Conservation (phyloP, 2,113 vertebrate species). For the Emydocephalus ijimae region DNA sequence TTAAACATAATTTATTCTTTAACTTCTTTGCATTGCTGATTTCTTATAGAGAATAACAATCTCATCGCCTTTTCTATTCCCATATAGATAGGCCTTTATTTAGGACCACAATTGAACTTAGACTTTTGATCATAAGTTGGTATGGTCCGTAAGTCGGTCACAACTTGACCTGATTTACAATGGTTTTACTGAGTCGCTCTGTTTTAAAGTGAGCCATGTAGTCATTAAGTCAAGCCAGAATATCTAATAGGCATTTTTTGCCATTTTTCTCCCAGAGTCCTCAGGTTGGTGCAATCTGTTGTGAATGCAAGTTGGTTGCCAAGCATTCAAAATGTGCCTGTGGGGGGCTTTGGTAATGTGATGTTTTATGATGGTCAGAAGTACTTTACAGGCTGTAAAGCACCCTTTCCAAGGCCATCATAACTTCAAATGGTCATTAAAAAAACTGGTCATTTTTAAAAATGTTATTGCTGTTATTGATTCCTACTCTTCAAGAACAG, state of each 20-base stretch:
- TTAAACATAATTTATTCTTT: not conserved
- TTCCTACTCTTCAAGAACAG: conserved; percentile 11
- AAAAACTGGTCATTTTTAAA: not conserved
- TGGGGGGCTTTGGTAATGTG: not conserved
- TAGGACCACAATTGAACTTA: not conserved
- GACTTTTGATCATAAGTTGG: conserved; percentile 17
- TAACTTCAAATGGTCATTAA: not conserved
- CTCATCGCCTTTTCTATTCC: conserved; percentile 19
- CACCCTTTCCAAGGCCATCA: not conserved
- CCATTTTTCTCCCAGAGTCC: not conserved
- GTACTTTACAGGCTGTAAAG: not conserved
- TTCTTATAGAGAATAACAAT: conserved; percentile 28
- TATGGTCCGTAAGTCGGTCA: not conserved
- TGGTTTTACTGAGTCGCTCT: not conserved
- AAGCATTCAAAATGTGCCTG: not conserved
- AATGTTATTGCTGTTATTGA: not conserved
- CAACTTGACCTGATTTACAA: not conserved
- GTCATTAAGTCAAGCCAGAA: not conserved
- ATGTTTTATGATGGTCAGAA: not conserved
- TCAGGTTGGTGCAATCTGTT: not conserved
- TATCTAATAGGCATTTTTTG: not conserved
- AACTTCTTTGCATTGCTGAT: not conserved
- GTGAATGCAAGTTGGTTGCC: not conserved
- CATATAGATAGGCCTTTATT: not conserved
- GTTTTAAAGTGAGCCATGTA: not conserved